Base-by-base conservation (phyloP, 2,888 invertebrate genomes). In the Balanococcus diminutus region DNA sequence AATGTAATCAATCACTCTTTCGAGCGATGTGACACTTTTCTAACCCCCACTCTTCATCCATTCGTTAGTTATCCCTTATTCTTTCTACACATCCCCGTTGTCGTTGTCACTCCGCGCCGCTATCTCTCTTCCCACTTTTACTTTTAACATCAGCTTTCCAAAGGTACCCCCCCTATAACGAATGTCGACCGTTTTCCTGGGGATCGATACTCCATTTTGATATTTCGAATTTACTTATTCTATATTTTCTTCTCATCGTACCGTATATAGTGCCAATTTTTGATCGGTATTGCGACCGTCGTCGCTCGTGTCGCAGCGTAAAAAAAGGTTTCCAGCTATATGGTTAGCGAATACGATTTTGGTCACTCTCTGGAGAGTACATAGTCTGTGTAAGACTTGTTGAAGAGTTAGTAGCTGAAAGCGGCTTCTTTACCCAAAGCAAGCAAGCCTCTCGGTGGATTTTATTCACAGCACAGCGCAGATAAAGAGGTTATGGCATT, bases 21-120 rank as follows among this genome's bases (percentile, higher is more conserved):
- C 85, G n/a, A n/a, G n/a, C n/a, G 79, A 85, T 85, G 85, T 85
- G 85, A 85, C 85, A 85, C 85, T 85, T 85, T 85, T 85, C 85
- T 79, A 75, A 79, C 75, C 75, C 75, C 79, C 51, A 32, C 85
- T 75, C 85, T 25, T 14, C 79, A 36, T 19, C 79, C 42, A 25
- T 85, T 75, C 85, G 42, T 46, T 39, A 72, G 84, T 84, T 85
- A 85, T 85, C 79, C 85, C 85, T 85, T 85, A 85, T 85, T 85
- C 85, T 85, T 85, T 85, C 85, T 79, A 85, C 85, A 85, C 85
- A 85, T 85, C 85, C 85, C 85, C 85, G 79, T 79, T 85, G 79
- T 79, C 85, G 85, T 79, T 85, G 85, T 85, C 85, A 85, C 79
- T 79, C 85, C 32, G 39, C 85, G 31, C 16, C 75, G 85, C 85